These are phyloP conservation scores for Nasonia longicornis DNA, from an alignment of 1,140 invertebrate species.

Conservation along the genomic window DNA sequence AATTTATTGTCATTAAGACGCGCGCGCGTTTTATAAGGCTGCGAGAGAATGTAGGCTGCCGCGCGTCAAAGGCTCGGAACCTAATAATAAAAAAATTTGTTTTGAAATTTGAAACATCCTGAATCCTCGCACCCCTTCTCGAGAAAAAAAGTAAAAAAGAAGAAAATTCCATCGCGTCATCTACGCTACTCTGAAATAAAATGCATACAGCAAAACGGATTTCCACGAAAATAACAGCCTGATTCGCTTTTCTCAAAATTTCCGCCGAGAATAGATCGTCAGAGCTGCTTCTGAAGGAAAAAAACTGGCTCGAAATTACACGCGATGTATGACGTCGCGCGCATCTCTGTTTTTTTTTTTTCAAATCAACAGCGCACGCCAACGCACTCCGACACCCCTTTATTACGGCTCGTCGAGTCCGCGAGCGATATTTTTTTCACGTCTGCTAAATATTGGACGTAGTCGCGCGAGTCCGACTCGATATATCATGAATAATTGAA, in stretches of 20 bases:
- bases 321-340: too few relatives aligned
- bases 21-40: not conserved
- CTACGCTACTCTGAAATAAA: too few relatives aligned
- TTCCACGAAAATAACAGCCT: not conserved
- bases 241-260: not conserved
- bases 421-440: not conserved
- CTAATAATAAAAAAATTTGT: not conserved
- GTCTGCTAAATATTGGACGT: not conserved
- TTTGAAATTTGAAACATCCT: not conserved
- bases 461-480: not conserved
- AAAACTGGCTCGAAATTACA: not conserved
- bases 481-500: too few relatives aligned
- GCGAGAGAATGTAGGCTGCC: too few relatives aligned
- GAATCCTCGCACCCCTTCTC: too few relatives aligned
- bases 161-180: too few relatives aligned
- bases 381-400: not conserved
- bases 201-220: too few relatives aligned
- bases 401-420: not conserved
- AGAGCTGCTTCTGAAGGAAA: not conserved
- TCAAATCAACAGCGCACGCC: not conserved
- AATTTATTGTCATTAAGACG: not conserved
- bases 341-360: not conserved
- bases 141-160: too few relatives aligned
- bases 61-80: too few relatives aligned
- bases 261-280: not conserved